Base-by-base conservation (phyloP, 2,888 invertebrate genomes). In the Caenorhabditis sulstoni region DNA sequence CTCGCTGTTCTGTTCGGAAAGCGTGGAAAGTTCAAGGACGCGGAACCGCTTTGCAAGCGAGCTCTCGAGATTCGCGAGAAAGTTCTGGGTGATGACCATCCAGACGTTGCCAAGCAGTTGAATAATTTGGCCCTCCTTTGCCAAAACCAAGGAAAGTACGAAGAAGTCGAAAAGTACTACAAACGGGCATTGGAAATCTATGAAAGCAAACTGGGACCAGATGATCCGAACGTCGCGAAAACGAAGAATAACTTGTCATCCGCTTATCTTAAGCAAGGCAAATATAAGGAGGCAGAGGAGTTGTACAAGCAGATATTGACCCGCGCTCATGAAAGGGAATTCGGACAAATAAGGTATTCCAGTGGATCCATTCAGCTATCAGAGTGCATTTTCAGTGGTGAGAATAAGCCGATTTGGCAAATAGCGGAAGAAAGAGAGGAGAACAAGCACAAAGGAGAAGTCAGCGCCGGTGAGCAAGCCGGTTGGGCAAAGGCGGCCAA, bases 171-270 rank as follows among this genome's bases (percentile, higher is more conserved):
- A 53, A 70, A 79, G 22, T 82, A 81, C 39, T 82, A 81, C 64
- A 82, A 82, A 61, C 71, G 59, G 35, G 98, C 98, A 11, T 92
- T 99, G 83, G 96, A 97, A 92, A 99, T 99, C 87, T 99, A 99
- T 92, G 97, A 98, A 92, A 94, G 94, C 85, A 96, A 96, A 90
- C 93, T 98, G 45, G 98, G 98, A 0, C 95, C 95, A 0, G 96
- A 97, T 91, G 98, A 99, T 92, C 96, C 97, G 49, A 98, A 98
- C 91, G 98, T 99, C 8, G 97, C 97, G 87, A 99, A 99, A 93
- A 99, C 99, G 55, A 99, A 98, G 93, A 99, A 99, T 92, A 99
- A 99, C 92, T 93, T 99, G 91, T 97, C 99, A 47, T 98, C 98
- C 12, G 98, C 98, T 91, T 98, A 96, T 91, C 93, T 99, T 89